A percentile compares a stretch with the other conserved stretches of the same genome.
These are phyloP conservation scores for Hydrolagus colliei DNA, from an alignment of 2,797 vertebrate species.

Conservation along the genomic window DNA sequence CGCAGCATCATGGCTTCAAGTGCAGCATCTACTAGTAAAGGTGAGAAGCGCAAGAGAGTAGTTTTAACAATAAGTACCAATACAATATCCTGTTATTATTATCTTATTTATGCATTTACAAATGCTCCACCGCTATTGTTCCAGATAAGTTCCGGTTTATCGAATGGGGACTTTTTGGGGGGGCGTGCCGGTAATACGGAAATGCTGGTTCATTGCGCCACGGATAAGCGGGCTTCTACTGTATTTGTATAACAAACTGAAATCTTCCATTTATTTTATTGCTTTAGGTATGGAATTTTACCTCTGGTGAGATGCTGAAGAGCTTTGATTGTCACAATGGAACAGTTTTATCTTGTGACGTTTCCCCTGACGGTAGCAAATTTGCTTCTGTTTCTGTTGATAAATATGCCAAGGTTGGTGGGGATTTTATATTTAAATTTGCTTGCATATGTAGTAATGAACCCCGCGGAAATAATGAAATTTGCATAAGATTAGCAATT, in stretches of 20 bases:
- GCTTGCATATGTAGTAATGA: neutral
- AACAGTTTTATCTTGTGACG: constrained; percentile 77
- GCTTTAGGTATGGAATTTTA: constrained; percentile 73
- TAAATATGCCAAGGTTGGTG: constrained; percentile 79
- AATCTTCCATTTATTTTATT: constrained; percentile 5
- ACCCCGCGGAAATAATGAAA: neutral
- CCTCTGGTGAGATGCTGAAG: constrained; percentile 62
- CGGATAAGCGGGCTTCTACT: neutral
- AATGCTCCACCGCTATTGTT: too few relatives aligned
- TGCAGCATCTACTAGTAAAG: too few relatives aligned
- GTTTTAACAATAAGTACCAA: too few relatives aligned
- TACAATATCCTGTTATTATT: too few relatives aligned
- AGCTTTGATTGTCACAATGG: constrained; percentile 70
- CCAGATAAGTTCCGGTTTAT: too few relatives aligned
- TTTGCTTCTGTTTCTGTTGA: constrained; percentile 84
- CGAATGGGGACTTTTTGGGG: too few relatives aligned
- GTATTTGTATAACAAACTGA: neutral
- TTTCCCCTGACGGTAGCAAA: constrained; percentile 67
- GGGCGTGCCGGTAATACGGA: too few relatives aligned
- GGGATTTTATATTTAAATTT: constrained; percentile 13
- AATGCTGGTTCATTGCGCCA: too few relatives aligned
- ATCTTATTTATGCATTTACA: too few relatives aligned
- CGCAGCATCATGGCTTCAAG: too few relatives aligned
- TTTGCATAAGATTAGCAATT: neutral
- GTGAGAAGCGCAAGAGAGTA: too few relatives aligned